Base-by-base conservation (phyloP, 2,888 invertebrate species). In the Alviniconcha strummeri region DNA sequence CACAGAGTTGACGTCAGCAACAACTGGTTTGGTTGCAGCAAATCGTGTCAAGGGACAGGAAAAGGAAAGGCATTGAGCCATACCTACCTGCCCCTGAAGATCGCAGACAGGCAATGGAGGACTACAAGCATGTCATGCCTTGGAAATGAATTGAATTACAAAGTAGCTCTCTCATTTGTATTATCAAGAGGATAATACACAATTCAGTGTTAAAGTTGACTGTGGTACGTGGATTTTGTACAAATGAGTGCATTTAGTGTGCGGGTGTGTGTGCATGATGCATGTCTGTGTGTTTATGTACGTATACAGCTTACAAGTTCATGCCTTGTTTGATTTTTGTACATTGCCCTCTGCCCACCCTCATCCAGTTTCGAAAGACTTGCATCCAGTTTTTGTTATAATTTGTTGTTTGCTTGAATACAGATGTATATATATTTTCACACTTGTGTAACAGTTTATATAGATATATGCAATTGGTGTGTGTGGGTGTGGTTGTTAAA, bases 41-140 rank as follows among this genome's bases (percentile, higher is more conserved):
- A 55, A 74, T 84, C 36, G 85, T 94, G 0, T 81, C 88, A 93
- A 83, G 90, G 36, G 95, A 96, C 5, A 95, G 97, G 83, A 95
- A 95, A 90, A 92, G 93, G 0, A 95, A 95, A 89, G 96, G 96
- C 19, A 95, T 97, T 11, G 90, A 89, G 8, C 97, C 97, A 0
- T 92, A 94, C 84, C 88, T 97, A 85, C 97, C 97, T 0, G 94
- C 95, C 56, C 93, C 96, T 0, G 96, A 96, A 89, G 97, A 97
- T 15, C 95, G 97, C 85, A 95, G 95, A 3, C 93, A 94, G 54
- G 95, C 89, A 15, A 85, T 85, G 57, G 81, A 88, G 55, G 86
- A 90, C 79, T 89, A 90, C 81, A 84, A 80, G 55, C 80, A 89
- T 55, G 69, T 80, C 36, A 85, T 81, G 79, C 83, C 83, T 19